These are phyloP conservation scores for Sesamia nonagrioides DNA, from an alignment of 1,140 invertebrate species.

Conservation along the genomic window DNA sequence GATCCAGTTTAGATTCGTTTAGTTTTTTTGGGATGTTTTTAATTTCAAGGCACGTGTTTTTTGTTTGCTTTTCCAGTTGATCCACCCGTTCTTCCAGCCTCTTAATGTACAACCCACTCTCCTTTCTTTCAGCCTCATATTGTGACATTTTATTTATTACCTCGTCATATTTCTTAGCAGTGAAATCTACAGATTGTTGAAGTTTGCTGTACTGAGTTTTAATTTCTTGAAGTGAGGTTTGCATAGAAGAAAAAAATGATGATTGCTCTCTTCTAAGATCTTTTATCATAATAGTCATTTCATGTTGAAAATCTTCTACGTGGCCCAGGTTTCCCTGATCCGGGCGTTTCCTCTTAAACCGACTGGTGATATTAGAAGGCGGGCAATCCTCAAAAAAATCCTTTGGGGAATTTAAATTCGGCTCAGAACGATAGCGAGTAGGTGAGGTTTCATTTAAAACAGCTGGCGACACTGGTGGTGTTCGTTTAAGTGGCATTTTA, in stretches of 20 bases:
- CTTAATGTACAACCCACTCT: not conserved
- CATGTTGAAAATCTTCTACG: not conserved
- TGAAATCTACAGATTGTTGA: not conserved
- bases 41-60: not conserved
- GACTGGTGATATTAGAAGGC: not conserved
- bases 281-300: not conserved
- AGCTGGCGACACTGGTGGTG: not conserved
- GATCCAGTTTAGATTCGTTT: not conserved
- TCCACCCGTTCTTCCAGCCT: not conserved
- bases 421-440: not conserved
- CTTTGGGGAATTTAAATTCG: not conserved
- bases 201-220: not conserved
- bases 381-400: not conserved
- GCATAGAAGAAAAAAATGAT: not conserved
- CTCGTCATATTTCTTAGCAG: not conserved
- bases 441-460: not conserved
- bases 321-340: not conserved
- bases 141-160: not conserved
- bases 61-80: not conserved
- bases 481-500: not conserved
- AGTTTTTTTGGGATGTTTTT: not conserved
- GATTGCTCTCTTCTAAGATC: not conserved
- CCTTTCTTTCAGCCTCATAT: not conserved
- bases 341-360: not conserved
- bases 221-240: not conserved